phyloP scores from a whole-genome alignment of 2,113 vertebrate species.

The Martes martes region DNA sequence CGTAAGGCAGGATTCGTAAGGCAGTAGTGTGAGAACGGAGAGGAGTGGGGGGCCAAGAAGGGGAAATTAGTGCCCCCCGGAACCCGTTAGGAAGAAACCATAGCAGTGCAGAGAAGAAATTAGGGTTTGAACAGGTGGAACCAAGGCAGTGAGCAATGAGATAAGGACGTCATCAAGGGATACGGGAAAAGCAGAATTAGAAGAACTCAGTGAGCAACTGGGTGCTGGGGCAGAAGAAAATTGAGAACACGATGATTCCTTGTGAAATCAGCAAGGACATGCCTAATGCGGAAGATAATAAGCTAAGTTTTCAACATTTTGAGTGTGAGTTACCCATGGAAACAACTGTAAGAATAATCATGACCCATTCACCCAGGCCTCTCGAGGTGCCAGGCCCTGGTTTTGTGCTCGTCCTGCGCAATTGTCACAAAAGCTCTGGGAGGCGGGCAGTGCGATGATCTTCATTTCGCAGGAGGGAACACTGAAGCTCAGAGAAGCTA shows the following conservation, averaged over 20 bases:
- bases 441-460: background rate
- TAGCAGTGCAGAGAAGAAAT: background rate
- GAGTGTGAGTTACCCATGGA: background rate
- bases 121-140: background rate
- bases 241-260: background rate
- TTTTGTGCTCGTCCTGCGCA: background rate
- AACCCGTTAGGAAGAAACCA: background rate
- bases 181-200: background rate
- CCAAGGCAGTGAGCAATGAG: rapidly evolving
- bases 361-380: background rate
- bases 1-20: background rate
- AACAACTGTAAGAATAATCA: background rate
- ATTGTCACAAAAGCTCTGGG: background rate
- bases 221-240: background rate
- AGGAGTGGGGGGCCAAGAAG: rapidly evolving
- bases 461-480: background rate
- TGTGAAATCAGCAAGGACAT: background rate
- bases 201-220: background rate
- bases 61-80: background rate
- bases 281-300: background rate
- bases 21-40: background rate
- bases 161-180: background rate
- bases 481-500: background rate
- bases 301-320: background rate
- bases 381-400: background rate